Evolutionary conservation across 2,797 vertebrate species (phyloP), one percentile per base, ranked within the genome.

Genomic region (Periparus ater): DNA sequence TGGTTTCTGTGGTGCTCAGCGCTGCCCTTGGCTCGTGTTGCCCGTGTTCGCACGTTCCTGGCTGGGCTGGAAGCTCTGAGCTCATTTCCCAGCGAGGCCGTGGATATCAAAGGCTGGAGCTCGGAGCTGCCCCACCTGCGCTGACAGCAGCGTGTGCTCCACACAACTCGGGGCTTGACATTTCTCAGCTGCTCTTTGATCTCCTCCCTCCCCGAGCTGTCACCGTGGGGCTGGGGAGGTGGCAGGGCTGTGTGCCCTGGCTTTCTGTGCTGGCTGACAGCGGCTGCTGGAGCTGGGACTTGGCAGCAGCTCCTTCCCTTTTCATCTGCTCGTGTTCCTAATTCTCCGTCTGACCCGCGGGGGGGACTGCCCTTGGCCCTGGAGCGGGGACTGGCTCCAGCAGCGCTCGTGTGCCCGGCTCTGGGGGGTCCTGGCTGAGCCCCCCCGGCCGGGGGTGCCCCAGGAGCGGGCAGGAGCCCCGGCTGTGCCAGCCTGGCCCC

Each of bases 391-490:
- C 6, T 23, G 27, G 30, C 66, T 57, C 20, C 4, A 11, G 54
- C 77, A 10, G 14, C 3, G 0, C 50, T 38, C 4, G 4, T n/a
- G 57, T 51, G 36, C 57, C 44, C 3, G 2, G 75, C 65, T 13
- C 65, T 7, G 55, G 79, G 36, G 75, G n/a, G 14, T 18, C 55
- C 50, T 4, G 34, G 23, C 74, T 7, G 65, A 34, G 65, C 51
- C 68, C 15, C 29, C 22, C 0, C 3, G 0, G 27, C 20, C 1
- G 0, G 45, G 27, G 48, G 6, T 42, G 42, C 44, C 40, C 74
- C 22, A 0, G 60, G 63, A 5, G 13, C 13, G 2, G 72, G 71
- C 79, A 47, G 62, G 21, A 77, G 53, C 84, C n/a, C 19, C 2
- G 2, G 10, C 62, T 42, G 12, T 4, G 58, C 58, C 80, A 73